Base-by-base conservation (phyloP, 2,113 vertebrate genomes). In the Neodontobutis hainanensis region DNA sequence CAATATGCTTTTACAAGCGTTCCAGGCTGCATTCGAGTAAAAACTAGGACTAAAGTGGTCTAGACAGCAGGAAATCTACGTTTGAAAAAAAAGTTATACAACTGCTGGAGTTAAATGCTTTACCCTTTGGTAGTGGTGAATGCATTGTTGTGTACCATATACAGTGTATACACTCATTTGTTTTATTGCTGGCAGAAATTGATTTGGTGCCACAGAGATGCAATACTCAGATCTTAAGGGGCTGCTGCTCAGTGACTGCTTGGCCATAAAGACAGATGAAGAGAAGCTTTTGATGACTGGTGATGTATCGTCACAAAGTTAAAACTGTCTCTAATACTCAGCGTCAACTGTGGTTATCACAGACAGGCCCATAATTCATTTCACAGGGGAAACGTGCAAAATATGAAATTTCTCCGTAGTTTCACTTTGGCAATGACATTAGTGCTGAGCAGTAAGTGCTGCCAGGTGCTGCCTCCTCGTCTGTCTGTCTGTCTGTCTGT, bases 21-120 rank as follows among this genome's bases (percentile, higher is more conserved):
- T 66, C 77, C 64, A 72, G 68, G 75, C 79, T 83, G 70, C 67
- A 76, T 80, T 82, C 34, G 63, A 80, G 84, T 81, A 81, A 85
- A 88, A 85, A 78, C 70, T 81, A 73, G 79, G 68, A 84, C 78
- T 73, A 82, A 87, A 89, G 78, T 81, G 84, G 88, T 91, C 88
- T 90, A 91, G 89, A 92, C 89, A 80, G 85, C 85, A 88, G 88
- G 89, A 88, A 90, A 88, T 86, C 80, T 83, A 88, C 75, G 70
- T 86, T 65, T 81, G 80, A 75, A 89, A 87, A 69, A 88, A 85
- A 27, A 27, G 19, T 27, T 27, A 27, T 75, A 84, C 78, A 79
- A 88, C 67, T 73, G 70, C 78, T 77, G 57, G 81, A 88, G 78
- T 89, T 79, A 87, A 83, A 88, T 71, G 78, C 74, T 83, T 85